A percentile compares a stretch with the other conserved stretches of the same genome.
phyloP scores from a whole-genome alignment of 2,888 invertebrate genomes.

The Gerris lacustris region DNA sequence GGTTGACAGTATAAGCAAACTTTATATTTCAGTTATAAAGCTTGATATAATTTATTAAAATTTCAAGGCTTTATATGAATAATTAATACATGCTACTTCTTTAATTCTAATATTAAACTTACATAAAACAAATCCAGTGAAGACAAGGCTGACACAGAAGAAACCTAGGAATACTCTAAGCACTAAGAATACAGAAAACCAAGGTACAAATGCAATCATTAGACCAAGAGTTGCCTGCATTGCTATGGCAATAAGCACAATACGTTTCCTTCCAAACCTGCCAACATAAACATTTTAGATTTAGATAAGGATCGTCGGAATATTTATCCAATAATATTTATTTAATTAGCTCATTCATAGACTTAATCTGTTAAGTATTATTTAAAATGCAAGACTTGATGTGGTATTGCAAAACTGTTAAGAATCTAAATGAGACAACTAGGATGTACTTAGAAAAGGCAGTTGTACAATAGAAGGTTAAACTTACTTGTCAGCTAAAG shows the following conservation, averaged over 20 bases:
- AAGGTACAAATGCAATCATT: conserved; percentile 55
- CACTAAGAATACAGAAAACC: conserved; percentile 55
- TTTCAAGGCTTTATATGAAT: too few relatives aligned
- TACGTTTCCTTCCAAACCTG: conserved; percentile 59
- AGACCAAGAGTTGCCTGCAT: conserved; percentile 54
- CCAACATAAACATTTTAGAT: neutral
- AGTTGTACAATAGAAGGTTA: neutral
- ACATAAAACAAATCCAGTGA: conserved; percentile 62
- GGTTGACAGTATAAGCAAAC: too few relatives aligned
- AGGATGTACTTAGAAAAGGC: too few relatives aligned
- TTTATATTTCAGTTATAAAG: too few relatives aligned
- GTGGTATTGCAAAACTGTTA: too few relatives aligned
- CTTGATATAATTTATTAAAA: too few relatives aligned
- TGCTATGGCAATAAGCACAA: conserved; percentile 56
- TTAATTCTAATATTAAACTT: conserved; percentile 26
- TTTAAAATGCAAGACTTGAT: too few relatives aligned
- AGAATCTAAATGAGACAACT: too few relatives aligned
- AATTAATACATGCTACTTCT: too few relatives aligned
- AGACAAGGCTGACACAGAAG: conserved; percentile 68
- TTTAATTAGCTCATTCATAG: too few relatives aligned
- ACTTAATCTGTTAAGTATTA: too few relatives aligned
- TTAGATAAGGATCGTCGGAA: neutral
- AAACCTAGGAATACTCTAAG: conserved; percentile 59
- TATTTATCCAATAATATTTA: too few relatives aligned
- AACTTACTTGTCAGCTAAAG: conserved; percentile 59